A percentile compares a stretch with the other conserved stretches of the same genome.
These are phyloP conservation scores for Bubo scandiacus DNA, from an alignment of 2,113 vertebrate species.

Conservation along the genomic window DNA sequence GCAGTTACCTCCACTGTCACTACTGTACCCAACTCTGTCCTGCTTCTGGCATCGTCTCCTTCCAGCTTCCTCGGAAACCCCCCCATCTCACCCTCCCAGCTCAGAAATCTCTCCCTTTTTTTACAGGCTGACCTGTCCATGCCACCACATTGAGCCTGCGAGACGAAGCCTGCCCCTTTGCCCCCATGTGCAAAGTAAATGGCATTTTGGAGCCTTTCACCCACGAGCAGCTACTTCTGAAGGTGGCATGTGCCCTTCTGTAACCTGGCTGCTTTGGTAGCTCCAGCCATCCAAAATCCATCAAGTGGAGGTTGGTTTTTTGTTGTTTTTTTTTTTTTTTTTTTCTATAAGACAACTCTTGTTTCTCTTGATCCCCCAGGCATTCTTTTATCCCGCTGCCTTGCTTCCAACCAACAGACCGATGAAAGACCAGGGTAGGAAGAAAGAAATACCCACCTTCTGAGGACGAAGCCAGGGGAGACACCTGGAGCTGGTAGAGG, in stretches of 20 bases:
- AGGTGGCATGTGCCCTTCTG: neutral
- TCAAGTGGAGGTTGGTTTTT: neutral
- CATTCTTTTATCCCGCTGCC: neutral
- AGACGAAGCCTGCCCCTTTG: neutral
- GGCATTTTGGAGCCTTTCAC: neutral
- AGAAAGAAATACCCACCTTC: slow-evolving; percentile 62
- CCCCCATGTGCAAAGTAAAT: neutral
- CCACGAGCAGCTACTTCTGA: neutral
- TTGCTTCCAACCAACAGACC: neutral
- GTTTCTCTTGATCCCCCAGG: neutral
- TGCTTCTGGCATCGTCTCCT: neutral
- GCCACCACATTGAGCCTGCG: accelerated
- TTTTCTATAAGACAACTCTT: neutral
- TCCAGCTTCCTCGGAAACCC: neutral
- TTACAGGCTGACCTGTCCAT: accelerated
- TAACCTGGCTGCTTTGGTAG: neutral
- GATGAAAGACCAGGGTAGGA: neutral
- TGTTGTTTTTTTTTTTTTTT: no score
- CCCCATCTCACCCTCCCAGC: neutral
- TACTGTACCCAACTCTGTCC: neutral
- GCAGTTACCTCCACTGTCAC: neutral
- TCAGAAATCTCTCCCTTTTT: neutral
- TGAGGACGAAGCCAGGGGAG: slow-evolving; percentile 70
- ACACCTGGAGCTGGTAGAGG: slow-evolving; percentile 78
- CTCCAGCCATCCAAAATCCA: neutral